Evolutionary conservation across 2,113 vertebrate genomes (phyloP).

Genomic region (Mustela lutreola): DNA sequence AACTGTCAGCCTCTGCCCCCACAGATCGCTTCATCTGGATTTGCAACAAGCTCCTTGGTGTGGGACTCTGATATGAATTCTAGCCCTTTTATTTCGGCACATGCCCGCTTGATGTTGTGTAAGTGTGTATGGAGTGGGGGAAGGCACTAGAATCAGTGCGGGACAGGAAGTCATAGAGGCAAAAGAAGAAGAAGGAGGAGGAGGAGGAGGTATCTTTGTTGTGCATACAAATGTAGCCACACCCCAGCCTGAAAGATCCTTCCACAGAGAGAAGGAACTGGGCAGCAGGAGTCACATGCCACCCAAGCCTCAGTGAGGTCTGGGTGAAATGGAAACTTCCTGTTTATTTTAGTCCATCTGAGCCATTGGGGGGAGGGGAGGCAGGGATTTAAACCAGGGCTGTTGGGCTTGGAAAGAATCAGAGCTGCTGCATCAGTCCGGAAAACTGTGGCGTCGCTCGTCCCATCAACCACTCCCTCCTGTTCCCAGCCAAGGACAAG

Average conservation of each 20-base stretch:
- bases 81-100: constrained; percentile 39
- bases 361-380: not conserved
- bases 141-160: not conserved
- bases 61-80: not conserved
- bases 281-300: not conserved
- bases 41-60: constrained; percentile 19
- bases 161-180: constrained; percentile 24
- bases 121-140: not conserved
- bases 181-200: not conserved
- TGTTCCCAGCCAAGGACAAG: not conserved
- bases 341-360: constrained; percentile 55
- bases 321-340: constrained; percentile 60
- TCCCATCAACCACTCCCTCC: not conserved
- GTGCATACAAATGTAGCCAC: not conserved
- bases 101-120: not conserved
- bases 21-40: not conserved
- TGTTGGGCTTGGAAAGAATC: not conserved
- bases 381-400: not conserved
- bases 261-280: constrained; percentile 25
- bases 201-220: not conserved
- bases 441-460: not conserved
- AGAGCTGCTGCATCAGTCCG: constrained; percentile 11
- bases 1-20: not conserved
- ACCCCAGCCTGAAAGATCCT: not conserved
- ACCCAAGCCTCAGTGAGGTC: not conserved